phyloP scores from a whole-genome alignment of 2,113 vertebrate genomes.

The Rhea pennata region DNA sequence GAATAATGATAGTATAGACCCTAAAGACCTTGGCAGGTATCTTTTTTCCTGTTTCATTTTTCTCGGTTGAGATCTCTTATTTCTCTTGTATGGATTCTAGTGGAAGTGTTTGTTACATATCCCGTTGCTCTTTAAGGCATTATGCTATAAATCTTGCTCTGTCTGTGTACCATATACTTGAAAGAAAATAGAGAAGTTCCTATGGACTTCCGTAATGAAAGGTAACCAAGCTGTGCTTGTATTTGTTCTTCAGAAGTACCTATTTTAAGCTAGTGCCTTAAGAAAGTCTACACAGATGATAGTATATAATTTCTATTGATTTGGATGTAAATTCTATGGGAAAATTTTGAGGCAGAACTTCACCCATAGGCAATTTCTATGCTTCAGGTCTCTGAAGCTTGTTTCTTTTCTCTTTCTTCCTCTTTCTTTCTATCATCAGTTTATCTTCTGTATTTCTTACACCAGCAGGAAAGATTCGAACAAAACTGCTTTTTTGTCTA shows the following conservation, averaged over 20 bases:
- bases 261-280: not conserved
- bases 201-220: not conserved
- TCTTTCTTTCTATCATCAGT: not conserved
- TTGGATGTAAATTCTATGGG: not conserved
- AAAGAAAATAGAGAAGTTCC: not conserved
- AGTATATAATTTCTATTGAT: not conserved
- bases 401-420: not conserved
- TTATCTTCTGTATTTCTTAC: not conserved
- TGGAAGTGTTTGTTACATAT: not conserved
- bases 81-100: not conserved
- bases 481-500: not conserved
- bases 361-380: not conserved
- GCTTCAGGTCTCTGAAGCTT: not conserved
- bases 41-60: not conserved
- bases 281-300: not conserved
- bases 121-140: not conserved
- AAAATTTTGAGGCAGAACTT: not conserved
- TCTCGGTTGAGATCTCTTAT: not conserved
- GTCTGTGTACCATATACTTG: not conserved
- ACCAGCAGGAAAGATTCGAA: not conserved
- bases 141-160: not conserved
- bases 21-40: not conserved
- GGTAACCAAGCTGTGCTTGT: not conserved
- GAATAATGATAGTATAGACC: not conserved
- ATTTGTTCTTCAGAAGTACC: not conserved